Evolutionary conservation across 37 sponge, comb jelly and placozoan genomes (phyloP), one percentile per base, ranked within the genome.

Genomic region (Hormiphora californensis): DNA sequence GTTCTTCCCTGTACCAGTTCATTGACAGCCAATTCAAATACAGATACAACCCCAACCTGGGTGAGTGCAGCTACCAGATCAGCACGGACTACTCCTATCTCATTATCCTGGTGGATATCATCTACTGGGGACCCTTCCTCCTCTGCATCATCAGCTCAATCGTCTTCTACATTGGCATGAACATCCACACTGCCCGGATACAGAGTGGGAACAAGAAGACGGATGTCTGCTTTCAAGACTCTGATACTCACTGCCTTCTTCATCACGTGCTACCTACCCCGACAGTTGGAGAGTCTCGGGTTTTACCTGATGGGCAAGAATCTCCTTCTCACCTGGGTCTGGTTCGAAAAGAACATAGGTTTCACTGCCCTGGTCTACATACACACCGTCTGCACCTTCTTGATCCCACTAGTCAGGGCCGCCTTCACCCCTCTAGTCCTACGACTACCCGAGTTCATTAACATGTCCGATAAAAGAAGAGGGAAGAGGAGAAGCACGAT

Each of bases 41-140:
- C 27, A 28, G 8, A 23, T 73, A 73, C 25, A 22, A 17, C n/a
- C 81, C 46, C 9, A 73, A 73, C 81, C 43, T 37, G 9, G 81
- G 81, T 43, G 81, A 73, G 35, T 73, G 81, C 25, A 15, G 9
- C 0, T 73, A 73, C 25, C 17, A 7, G 4, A 36, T 33, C 1
- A 46, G 43, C 23, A 4, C 25, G 1, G 44, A 39, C 46, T 21
- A 39, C 2, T 11, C 44, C 27, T 46, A 23, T 12, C 0, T 19
- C 25, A 73, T 73, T 43, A 15, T 73, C 9, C 41, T 73, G 12
- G 43, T 73, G 43, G 81, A 73, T 40, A 46, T n/a, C 3, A 43
- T 73, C 43, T 73, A 46, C 46, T 73, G 81, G 81, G 44, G 44
- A 28, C 81, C 81, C 12, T 73, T 73, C 81, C 32, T 73, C 12